Conservation (phyloP, 2,888 invertebrate genomes). For the Heliconius aoede region DNA sequence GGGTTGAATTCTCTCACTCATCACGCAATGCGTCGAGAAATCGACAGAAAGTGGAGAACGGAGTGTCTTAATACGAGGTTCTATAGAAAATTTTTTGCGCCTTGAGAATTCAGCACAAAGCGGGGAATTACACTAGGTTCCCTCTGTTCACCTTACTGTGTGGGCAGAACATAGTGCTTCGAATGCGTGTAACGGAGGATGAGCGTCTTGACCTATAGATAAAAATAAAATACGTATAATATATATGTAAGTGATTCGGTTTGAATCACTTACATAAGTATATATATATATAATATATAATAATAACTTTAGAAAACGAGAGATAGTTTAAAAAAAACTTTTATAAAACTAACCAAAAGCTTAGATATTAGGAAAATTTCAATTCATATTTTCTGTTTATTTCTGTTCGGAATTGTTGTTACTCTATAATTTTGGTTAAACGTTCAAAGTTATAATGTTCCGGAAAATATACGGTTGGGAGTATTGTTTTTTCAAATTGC, state of each 20-base stretch:
- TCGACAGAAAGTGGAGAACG: neutral
- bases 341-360: constrained; percentile 11
- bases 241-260: too few species aligned
- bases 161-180: too few species aligned
- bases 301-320: too few species aligned
- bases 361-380: constrained; percentile 22
- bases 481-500: constrained; percentile 11
- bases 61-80: too few species aligned
- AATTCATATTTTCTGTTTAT: constrained; percentile 31
- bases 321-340: constrained; percentile 11
- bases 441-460: constrained; percentile 6
- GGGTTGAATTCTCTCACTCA: neutral
- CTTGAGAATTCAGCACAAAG: too few species aligned
- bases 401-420: constrained; percentile 23
- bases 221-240: too few species aligned
- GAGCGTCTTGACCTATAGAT: too few species aligned
- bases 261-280: too few species aligned
- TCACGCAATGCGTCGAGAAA: neutral
- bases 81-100: too few species aligned
- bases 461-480: constrained; percentile 4
- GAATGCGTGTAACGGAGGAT: too few species aligned
- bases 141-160: too few species aligned
- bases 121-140: neutral
- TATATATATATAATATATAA: too few species aligned
- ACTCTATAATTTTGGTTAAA: constrained; percentile 20